These are phyloP conservation scores for Agonopterix arenella DNA, from an alignment of 2,888 invertebrate genomes.

Conservation along the genomic window DNA sequence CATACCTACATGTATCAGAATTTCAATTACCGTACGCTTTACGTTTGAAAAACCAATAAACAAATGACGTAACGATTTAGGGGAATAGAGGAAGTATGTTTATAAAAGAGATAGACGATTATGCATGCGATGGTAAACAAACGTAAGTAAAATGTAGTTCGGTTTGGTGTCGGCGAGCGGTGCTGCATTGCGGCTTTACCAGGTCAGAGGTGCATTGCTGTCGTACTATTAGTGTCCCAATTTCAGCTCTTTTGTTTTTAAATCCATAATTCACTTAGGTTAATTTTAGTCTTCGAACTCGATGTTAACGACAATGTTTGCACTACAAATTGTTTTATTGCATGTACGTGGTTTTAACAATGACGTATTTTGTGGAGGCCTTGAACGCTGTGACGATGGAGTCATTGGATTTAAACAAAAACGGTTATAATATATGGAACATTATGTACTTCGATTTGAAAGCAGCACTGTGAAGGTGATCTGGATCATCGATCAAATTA, in stretches of 20 bases:
- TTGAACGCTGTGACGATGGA: slow-evolving; percentile 3
- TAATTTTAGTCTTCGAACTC: not conserved
- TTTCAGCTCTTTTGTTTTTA: slow-evolving; percentile 12
- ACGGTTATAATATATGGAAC: no score
- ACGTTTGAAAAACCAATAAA: no score
- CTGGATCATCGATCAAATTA: slow-evolving; percentile 2
- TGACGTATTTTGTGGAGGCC: slow-evolving; percentile 9
- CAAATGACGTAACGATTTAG: slow-evolving; percentile 10
- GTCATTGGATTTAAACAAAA: no score
- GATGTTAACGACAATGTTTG: not conserved
- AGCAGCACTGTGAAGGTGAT: not conserved
- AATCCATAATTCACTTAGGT: not conserved
- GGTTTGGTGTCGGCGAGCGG: slow-evolving; percentile 51
- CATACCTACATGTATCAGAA: no score
- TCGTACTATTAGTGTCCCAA: slow-evolving; percentile 28
- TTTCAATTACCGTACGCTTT: no score
- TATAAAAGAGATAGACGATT: slow-evolving; percentile 34
- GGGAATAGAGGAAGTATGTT: slow-evolving; percentile 21
- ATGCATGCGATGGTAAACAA: slow-evolving; percentile 47
- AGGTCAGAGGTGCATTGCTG: slow-evolving; percentile 59
- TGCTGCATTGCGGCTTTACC: slow-evolving; percentile 57
- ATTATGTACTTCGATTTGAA: no score
- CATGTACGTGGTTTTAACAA: slow-evolving; percentile 6
- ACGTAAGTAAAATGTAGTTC: slow-evolving; percentile 25
- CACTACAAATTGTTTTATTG: slow-evolving; percentile 4